Evolutionary conservation across 2,888 invertebrate genomes (phyloP), one percentile per base, ranked within the genome.

Genomic region (Agelastica alni): DNA sequence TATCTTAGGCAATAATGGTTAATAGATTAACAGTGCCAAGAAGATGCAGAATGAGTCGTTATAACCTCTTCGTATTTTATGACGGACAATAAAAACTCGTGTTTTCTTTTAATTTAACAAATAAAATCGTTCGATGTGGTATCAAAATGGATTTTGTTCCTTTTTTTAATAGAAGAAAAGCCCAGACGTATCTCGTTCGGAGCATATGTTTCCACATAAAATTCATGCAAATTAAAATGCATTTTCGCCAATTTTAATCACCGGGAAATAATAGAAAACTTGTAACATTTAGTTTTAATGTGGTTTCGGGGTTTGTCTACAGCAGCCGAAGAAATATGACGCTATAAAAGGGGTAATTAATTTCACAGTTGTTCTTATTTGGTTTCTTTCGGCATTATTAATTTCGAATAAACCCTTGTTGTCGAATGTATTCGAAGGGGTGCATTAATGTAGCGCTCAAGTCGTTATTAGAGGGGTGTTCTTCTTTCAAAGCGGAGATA

Each of bases 301-400:
- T 22, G 45, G 45, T 39, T 45, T 39, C 37, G 47, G 44, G 47
- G 49, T 46, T 44, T 53, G 47, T 49, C 13, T 37, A 31, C 18
- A 49, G 20, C 49, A 56, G 14, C 46, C 51, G 47, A 53, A 55
- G 58, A 58, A 60, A 60, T 60, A 58, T 58, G 56, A 60, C 48
- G 45, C 58, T 54, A 59, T 60, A 59, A 62, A 63, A 63, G 62
- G 59, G 65, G 65, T 66, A 66, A 68, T 68, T 67, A 67, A 68
- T 68, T 68, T 63, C 48, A 53, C 56, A 60, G 62, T 59, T 61
- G 59, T 58, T 39, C 53, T 62, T 61, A 59, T 57, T 57, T 42
- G 62, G 60, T 61, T 62, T 59, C 58, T 60, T 58, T 58, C 54
- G 53, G 52, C 58, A 56, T 61, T 62, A 64, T 64, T 64, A 62